Percentiles rank a stretch among this genome's conserved stretches.
phyloP scores from a whole-genome alignment of 2,113 vertebrate species.

The Entelurus aequoreus region DNA sequence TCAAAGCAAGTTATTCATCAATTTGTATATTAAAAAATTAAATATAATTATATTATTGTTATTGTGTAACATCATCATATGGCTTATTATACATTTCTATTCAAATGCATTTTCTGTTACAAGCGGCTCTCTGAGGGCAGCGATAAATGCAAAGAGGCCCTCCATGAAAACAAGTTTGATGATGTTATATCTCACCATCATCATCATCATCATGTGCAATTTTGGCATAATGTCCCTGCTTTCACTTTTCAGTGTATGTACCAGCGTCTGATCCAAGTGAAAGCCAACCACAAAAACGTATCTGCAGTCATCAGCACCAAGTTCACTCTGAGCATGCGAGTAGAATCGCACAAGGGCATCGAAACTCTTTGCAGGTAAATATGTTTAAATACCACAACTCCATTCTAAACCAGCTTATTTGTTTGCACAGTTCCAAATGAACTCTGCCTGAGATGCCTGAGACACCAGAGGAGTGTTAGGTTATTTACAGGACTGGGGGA shows the following conservation, averaged over 20 bases:
- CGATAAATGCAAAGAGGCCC: too few species aligned
- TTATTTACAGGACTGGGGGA: constrained; percentile 60
- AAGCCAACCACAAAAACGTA: constrained; percentile 43
- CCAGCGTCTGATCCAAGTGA: constrained; percentile 55
- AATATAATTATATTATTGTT: too few species aligned
- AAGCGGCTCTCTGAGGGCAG: too few species aligned
- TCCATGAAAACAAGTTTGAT: neutral
- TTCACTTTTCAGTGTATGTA: constrained; percentile 61
- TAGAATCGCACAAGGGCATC: constrained; percentile 37
- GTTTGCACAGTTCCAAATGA: constrained; percentile 11
- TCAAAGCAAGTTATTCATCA: too few species aligned
- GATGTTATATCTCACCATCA: neutral
- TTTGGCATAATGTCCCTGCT: neutral
- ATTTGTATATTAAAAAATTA: too few species aligned
- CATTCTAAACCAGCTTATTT: constrained; percentile 1
- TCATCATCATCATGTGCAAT: neutral
- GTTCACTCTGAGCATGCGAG: constrained; percentile 59
- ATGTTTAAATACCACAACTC: constrained; percentile 4
- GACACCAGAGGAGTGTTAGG: constrained; percentile 33
- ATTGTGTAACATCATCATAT: too few species aligned
- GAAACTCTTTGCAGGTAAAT: constrained; percentile 62
- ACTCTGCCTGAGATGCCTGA: constrained; percentile 1
- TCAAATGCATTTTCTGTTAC: too few species aligned
- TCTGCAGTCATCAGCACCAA: constrained; percentile 63
- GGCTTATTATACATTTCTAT: too few species aligned